phyloP scores from a whole-genome alignment of 2,797 vertebrate species.

The Pangasius sanitwongsei region DNA sequence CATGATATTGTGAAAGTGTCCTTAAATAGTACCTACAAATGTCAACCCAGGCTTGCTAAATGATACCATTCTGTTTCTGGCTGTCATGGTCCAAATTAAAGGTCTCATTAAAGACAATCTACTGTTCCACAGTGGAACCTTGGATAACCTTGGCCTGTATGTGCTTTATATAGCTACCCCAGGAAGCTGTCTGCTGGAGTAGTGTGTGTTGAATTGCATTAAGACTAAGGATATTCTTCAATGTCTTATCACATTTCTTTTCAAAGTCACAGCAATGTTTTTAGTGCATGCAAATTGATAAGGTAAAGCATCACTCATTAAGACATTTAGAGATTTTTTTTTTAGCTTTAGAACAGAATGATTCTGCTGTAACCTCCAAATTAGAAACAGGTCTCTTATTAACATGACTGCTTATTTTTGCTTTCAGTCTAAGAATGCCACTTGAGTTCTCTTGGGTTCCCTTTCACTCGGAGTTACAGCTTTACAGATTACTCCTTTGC shows the following conservation, averaged over 20 bases:
- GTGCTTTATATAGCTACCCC: constrained; percentile 37
- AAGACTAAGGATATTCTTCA: not conserved
- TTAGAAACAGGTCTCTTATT: not conserved
- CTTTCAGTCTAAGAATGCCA: not conserved
- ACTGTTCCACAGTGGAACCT: constrained; percentile 22
- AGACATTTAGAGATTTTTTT: not conserved
- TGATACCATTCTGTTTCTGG: constrained; percentile 29
- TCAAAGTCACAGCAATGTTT: not conserved
- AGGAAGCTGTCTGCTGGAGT: constrained; percentile 11
- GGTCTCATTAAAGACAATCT: constrained; percentile 38
- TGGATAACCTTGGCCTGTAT: constrained; percentile 38
- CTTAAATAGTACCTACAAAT: not conserved
- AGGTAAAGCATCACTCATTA: not conserved
- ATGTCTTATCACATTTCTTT: not conserved
- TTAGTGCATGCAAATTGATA: not conserved
- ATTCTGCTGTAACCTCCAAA: not conserved
- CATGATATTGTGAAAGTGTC: not conserved
- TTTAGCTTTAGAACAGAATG: not conserved
- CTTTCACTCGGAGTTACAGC: not conserved
- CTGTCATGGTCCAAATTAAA: constrained; percentile 33
- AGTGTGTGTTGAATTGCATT: constrained; percentile 1
- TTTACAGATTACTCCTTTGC: not conserved
- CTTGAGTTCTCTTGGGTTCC: not conserved
- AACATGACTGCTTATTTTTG: not conserved
- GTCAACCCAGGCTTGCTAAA: constrained; percentile 16